A percentile compares a stretch with the other conserved stretches of the same genome.
These are phyloP conservation scores for Phylloscopus trochilus DNA, from an alignment of 2,113 vertebrate genomes.

Conservation along the genomic window DNA sequence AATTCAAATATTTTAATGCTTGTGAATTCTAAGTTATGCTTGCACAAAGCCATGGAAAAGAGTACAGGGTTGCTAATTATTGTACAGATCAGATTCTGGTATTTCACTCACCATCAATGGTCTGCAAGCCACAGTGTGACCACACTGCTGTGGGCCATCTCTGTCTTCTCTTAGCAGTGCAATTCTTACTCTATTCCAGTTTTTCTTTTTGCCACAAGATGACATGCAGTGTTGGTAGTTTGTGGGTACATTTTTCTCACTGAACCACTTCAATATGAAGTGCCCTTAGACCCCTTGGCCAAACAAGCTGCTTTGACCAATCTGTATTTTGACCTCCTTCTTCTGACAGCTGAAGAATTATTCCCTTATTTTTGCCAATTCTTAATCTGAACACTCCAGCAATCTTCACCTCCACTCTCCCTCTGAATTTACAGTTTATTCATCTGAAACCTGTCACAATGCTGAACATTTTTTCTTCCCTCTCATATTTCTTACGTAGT, in stretches of 20 bases:
- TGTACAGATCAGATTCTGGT: background rate
- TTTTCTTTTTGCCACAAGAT: background rate
- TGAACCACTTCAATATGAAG: background rate
- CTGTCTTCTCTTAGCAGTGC: background rate
- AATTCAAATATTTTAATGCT: background rate
- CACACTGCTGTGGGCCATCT: background rate
- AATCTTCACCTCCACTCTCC: background rate
- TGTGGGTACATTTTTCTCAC: background rate
- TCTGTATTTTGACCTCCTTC: background rate
- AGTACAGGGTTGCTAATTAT: background rate
- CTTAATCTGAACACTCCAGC: background rate
- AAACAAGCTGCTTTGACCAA: background rate
- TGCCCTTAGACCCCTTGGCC: background rate
- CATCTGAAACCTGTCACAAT: constrained; percentile 11
- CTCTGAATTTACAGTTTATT: constrained; percentile 38
- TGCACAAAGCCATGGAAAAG: background rate
- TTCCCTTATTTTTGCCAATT: background rate
- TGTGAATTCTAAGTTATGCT: background rate
- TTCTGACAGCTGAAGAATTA: background rate
- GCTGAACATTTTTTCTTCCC: constrained; percentile 15
- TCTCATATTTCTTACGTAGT: background rate
- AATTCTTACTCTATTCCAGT: background rate
- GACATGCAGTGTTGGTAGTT: background rate
- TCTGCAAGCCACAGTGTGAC: background rate
- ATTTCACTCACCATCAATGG: background rate